Percentiles rank a stretch among this genome's conserved stretches.
Evolutionary conservation across 1,140 invertebrate genomes (phyloP).

Genomic region (Diorhabda sublineata): DNA sequence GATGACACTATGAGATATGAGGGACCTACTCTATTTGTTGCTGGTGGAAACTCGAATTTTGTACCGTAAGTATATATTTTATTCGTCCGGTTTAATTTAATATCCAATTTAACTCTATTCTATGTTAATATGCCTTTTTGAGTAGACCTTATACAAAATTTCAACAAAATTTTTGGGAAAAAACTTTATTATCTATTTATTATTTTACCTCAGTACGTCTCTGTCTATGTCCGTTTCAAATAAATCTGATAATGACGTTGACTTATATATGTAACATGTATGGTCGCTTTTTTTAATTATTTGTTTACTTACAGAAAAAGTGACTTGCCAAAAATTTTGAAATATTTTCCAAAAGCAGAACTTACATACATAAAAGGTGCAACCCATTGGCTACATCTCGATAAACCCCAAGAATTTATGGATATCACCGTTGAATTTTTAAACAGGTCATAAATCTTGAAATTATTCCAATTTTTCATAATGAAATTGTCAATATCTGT

Average conservation of each 20-base stretch:
- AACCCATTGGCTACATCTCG: neutral
- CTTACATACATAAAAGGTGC: neutral
- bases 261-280: too few relatives aligned
- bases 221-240: too few relatives aligned
- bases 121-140: too few relatives aligned
- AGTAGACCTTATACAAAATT: neutral
- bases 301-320: neutral
- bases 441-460: neutral
- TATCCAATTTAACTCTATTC: neutral
- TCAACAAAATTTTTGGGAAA: neutral
- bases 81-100: neutral
- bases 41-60: neutral
- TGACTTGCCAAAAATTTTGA: neutral
- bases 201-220: too few relatives aligned
- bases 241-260: too few relatives aligned
- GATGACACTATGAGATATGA: neutral
- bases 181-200: neutral
- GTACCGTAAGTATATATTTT: neutral
- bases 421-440: neutral
- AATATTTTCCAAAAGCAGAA: slow-evolving; percentile 1
- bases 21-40: neutral
- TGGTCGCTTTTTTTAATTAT: too few relatives aligned
- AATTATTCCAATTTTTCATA: too few relatives aligned
- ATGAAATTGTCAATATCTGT: too few relatives aligned
- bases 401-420: neutral